phyloP scores from a whole-genome alignment of 2,113 vertebrate species.

The Erinaceus europaeus region DNA sequence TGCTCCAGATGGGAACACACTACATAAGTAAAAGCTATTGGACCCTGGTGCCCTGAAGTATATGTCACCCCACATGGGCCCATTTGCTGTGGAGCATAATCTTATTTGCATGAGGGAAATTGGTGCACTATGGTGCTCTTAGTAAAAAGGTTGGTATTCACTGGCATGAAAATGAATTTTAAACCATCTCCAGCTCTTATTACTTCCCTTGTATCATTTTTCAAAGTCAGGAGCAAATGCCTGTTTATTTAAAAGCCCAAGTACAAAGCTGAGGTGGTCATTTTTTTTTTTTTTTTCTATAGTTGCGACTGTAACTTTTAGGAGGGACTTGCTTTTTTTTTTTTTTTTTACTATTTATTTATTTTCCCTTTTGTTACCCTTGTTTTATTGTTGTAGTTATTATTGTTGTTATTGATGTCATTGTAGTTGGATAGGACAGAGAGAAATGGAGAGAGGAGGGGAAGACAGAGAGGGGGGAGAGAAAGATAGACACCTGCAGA shows the following conservation, averaged over 20 bases:
- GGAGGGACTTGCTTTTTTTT: too few species aligned
- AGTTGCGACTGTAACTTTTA: too few species aligned
- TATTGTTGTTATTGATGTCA: too few species aligned
- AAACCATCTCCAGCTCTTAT: background rate
- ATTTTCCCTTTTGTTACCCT: too few species aligned
- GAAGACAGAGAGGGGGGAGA: too few species aligned
- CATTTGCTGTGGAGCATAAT: background rate
- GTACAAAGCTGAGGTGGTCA: background rate
- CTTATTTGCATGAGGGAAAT: background rate
- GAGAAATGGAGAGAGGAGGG: too few species aligned
- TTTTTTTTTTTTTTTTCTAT: too few species aligned
- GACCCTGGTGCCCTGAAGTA: background rate
- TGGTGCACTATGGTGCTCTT: background rate
- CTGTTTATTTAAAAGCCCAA: background rate
- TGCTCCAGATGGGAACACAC: background rate
- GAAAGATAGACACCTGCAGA: too few species aligned
- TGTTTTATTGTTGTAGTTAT: too few species aligned
- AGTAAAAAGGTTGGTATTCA: background rate
- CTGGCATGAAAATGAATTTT: background rate
- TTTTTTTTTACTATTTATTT: too few species aligned
- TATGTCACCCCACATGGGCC: background rate
- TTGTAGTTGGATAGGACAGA: too few species aligned
- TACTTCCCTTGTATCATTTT: slow-evolving; percentile 27
- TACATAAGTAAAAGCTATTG: background rate
- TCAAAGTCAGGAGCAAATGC: background rate